These are phyloP conservation scores for Takifugu bimaculatus DNA, from an alignment of 2,113 vertebrate species.

Conservation along the genomic window DNA sequence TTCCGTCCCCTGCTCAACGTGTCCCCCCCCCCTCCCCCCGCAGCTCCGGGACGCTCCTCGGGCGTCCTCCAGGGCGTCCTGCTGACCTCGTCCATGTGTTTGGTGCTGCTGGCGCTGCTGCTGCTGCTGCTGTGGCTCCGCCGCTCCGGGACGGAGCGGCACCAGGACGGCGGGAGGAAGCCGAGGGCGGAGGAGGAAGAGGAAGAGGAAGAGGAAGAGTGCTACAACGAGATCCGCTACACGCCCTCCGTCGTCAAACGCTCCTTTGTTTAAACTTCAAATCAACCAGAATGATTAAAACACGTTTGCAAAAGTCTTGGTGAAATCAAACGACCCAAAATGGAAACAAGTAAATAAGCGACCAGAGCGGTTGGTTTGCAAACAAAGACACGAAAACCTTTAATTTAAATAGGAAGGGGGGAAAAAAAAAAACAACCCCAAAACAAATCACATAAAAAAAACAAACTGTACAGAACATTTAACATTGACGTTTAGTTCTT, in stretches of 20 bases:
- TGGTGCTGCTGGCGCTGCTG: constrained; percentile 71
- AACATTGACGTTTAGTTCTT: constrained; percentile 74
- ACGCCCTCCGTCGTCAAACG: constrained; percentile 69
- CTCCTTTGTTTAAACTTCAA: constrained; percentile 70
- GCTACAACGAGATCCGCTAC: constrained; percentile 71
- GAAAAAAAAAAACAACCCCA: constrained; percentile 4
- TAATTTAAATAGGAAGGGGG: constrained; percentile 76
- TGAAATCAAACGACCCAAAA: no score
- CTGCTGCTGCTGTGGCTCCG: constrained; percentile 75
- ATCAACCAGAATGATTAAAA: not conserved
- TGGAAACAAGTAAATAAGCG: constrained; percentile 9
- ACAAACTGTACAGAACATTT: constrained; percentile 79
- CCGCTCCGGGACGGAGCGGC: constrained; percentile 60
- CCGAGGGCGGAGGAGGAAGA: constrained; percentile 39
- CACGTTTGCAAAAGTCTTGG: not conserved
- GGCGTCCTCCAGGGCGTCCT: constrained; percentile 72
- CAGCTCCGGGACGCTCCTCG: constrained; percentile 53
- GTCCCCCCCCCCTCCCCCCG: not conserved
- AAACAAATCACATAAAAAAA: constrained; percentile 67
- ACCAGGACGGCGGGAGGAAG: constrained; percentile 36
- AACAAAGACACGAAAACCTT: constrained; percentile 78
- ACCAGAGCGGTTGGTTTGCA: constrained; percentile 49
- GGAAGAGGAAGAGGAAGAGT: constrained; percentile 56
- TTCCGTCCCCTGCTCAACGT: not conserved
- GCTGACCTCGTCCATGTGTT: constrained; percentile 73